Conservation (phyloP, 2,113 vertebrate species). For the Hyla sarda region DNA sequence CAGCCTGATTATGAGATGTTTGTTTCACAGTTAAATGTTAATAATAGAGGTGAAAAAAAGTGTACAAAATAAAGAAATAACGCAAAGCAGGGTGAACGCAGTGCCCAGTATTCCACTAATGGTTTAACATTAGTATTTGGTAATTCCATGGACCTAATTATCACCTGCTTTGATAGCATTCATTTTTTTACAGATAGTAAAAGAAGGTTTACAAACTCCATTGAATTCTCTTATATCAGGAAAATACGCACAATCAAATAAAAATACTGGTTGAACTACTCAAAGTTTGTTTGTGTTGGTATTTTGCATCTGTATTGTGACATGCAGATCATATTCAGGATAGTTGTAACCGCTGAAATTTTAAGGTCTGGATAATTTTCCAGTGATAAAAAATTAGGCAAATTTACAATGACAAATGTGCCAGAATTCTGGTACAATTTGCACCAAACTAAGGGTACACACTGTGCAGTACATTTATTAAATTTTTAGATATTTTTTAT, state of each 20-base stretch:
- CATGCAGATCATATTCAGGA: background rate
- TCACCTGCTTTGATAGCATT: constrained; percentile 1
- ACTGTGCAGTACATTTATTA: too few relatives aligned
- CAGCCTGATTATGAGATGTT: constrained; percentile 25
- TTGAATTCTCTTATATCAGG: constrained; percentile 18
- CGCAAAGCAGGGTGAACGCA: background rate
- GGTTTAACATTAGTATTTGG: constrained; percentile 25
- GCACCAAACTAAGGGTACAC: too few relatives aligned
- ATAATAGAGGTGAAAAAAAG: background rate
- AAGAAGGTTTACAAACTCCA: background rate
- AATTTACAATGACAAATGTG: too few relatives aligned
- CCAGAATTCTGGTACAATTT: too few relatives aligned
- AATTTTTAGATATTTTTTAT: too few relatives aligned
- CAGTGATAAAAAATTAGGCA: background rate
- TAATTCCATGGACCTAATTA: background rate
- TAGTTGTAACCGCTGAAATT: too few relatives aligned
- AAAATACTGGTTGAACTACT: constrained; percentile 17
- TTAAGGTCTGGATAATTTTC: background rate
- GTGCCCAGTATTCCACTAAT: background rate
- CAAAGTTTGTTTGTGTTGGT: background rate
- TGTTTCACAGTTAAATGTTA: background rate
- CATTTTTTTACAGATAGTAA: background rate
- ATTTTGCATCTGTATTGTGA: background rate
- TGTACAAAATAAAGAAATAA: background rate
- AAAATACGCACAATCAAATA: constrained; percentile 44